Evolutionary conservation across 1,140 invertebrate species (phyloP).

Genomic region (Drosophila truncata): DNA sequence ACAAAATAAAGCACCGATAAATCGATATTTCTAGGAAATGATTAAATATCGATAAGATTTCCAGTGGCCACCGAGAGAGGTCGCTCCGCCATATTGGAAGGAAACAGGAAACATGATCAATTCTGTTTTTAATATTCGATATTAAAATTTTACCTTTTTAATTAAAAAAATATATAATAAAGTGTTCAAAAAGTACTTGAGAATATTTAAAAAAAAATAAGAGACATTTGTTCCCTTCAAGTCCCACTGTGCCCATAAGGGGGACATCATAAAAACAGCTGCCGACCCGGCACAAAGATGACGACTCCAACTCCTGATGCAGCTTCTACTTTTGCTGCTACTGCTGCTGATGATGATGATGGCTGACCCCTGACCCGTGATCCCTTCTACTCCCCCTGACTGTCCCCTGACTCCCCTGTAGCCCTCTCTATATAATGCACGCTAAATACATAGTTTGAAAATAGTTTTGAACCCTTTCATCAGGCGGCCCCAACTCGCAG

Average conservation of each 20-base stretch:
- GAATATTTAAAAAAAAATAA: not conserved
- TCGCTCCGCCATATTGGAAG: too few species aligned
- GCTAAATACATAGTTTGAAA: constrained; percentile 83
- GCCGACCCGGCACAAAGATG: constrained; percentile 50
- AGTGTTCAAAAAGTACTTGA: not conserved
- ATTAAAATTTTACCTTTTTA: too few species aligned
- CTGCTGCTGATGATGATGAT: constrained; percentile 30
- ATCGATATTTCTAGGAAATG: too few species aligned
- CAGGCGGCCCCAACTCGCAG: constrained; percentile 43
- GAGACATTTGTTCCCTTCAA: not conserved
- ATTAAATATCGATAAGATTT: too few species aligned
- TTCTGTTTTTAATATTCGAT: too few species aligned
- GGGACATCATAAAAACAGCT: constrained; percentile 73
- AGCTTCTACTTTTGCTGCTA: not conserved
- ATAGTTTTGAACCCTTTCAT: constrained; percentile 83
- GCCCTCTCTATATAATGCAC: constrained; percentile 63
- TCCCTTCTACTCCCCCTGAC: not conserved
- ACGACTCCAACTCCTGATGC: constrained; percentile 24
- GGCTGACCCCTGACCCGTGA: constrained; percentile 3
- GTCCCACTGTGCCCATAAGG: constrained; percentile 47
- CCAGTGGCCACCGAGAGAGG: too few species aligned
- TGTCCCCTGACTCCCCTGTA: not conserved
- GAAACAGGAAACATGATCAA: too few species aligned
- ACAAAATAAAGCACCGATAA: too few species aligned
- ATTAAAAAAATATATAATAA: not conserved